A percentile compares a stretch with the other conserved stretches of the same genome.
Conservation (phyloP, 1,140 invertebrate species). For the Drosophila oshimai region DNA sequence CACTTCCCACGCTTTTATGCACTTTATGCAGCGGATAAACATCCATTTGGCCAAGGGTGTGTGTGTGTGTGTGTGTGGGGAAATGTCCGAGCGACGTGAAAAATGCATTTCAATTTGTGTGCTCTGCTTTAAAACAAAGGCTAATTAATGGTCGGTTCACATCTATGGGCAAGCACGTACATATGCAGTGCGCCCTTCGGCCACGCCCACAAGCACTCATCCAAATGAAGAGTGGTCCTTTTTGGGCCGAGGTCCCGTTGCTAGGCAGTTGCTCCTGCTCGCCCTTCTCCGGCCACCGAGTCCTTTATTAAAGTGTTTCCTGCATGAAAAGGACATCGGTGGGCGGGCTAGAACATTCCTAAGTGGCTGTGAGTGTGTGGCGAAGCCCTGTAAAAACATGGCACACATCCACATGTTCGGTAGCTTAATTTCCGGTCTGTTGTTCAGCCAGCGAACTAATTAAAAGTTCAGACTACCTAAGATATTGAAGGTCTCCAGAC, state of each 20-base stretch:
- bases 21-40: slow-evolving; percentile 66
- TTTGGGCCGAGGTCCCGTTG: slow-evolving; percentile 2
- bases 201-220: slow-evolving; percentile 28
- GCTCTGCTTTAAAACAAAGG: slow-evolving; percentile 54
- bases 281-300: slow-evolving; percentile 10
- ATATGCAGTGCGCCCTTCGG: background rate
- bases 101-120: slow-evolving; percentile 75
- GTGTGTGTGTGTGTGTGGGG: no score
- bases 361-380: slow-evolving; percentile 9
- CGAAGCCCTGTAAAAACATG: slow-evolving; percentile 17
- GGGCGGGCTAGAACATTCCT: background rate
- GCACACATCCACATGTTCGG: slow-evolving; percentile 40
- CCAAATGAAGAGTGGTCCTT: slow-evolving; percentile 27
- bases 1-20: slow-evolving; percentile 54
- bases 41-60: slow-evolving; percentile 28
- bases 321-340: slow-evolving; percentile 36
- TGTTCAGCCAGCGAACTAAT: slow-evolving; percentile 70
- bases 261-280: background rate
- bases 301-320: slow-evolving; percentile 44
- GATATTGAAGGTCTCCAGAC: slow-evolving; percentile 53
- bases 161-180: background rate
- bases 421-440: slow-evolving; percentile 76
- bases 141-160: slow-evolving; percentile 63
- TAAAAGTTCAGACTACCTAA: slow-evolving; percentile 70
- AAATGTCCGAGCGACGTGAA: slow-evolving; percentile 38